Percentiles rank a stretch among this genome's conserved stretches.
These are phyloP conservation scores for Maccullochella peelii DNA, from an alignment of 2,113 vertebrate species.

Conservation along the genomic window DNA sequence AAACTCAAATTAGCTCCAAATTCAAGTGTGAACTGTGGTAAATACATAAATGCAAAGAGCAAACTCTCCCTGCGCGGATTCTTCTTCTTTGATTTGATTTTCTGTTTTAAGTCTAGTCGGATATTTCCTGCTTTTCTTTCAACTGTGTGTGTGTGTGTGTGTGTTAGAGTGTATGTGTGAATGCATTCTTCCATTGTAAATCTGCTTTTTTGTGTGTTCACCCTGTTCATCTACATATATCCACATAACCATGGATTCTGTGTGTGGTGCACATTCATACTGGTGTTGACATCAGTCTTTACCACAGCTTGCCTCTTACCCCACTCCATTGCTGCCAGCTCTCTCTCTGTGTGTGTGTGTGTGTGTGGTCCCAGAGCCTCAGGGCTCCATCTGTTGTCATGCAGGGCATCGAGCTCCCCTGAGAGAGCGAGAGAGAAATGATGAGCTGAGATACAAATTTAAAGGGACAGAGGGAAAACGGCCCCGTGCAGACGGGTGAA, in stretches of 20 bases:
- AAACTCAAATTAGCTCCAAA: conserved; percentile 13
- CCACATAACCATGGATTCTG: conserved; percentile 4
- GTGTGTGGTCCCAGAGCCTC: conserved; percentile 68
- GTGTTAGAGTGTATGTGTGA: conserved; percentile 5
- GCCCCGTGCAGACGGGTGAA: neutral
- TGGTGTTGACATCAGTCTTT: conserved; percentile 72
- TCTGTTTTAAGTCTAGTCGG: conserved; percentile 37
- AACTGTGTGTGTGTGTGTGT: conserved; percentile 6
- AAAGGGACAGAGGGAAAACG: conserved; percentile 61
- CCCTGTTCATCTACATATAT: conserved; percentile 21
- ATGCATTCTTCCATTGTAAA: conserved; percentile 46
- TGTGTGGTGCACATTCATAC: conserved; percentile 11
- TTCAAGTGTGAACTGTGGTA: conserved; percentile 14
- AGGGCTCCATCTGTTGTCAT: conserved; percentile 81
- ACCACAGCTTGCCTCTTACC: conserved; percentile 52
- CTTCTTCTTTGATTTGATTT: conserved; percentile 37
- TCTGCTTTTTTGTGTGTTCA: conserved; percentile 28
- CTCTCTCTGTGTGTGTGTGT: conserved; percentile 6
- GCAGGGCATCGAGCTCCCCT: conserved; percentile 69
- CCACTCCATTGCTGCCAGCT: conserved; percentile 33
- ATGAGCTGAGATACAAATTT: conserved; percentile 63
- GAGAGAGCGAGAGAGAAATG: conserved; percentile 53
- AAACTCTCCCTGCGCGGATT: neutral
- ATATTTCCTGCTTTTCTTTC: conserved; percentile 26
- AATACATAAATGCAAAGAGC: conserved; percentile 3